Conservation (phyloP, 2,797 vertebrate genomes). For the Coregonus suidteri region DNA sequence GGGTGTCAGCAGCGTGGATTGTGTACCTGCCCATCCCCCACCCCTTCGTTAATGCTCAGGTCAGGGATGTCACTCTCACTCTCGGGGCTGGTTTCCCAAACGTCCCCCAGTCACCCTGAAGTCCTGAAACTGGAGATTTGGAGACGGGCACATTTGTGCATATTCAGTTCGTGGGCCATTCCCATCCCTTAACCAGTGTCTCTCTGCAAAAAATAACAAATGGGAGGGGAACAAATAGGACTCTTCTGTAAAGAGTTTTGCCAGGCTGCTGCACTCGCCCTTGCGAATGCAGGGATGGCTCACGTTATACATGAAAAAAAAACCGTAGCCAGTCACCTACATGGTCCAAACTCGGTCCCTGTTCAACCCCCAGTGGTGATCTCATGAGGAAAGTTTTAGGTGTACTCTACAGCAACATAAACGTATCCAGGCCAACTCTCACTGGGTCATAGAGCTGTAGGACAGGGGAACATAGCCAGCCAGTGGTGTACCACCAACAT, state of each 20-base stretch:
- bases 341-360: no score
- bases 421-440: slow-evolving; percentile 7
- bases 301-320: no score
- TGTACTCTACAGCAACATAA: no score
- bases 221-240: slow-evolving; percentile 20
- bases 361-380: no score
- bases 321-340: not conserved
- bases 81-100: not conserved
- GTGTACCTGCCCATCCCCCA: not conserved
- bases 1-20: slow-evolving; percentile 3
- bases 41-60: not conserved
- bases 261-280: not conserved
- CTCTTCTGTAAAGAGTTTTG: not conserved
- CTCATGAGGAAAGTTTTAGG: no score
- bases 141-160: not conserved
- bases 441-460: not conserved
- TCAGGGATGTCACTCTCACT: not conserved
- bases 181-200: slow-evolving; percentile 17
- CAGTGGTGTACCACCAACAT: no score
- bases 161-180: not conserved
- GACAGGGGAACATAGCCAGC: not conserved
- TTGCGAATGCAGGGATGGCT: not conserved
- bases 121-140: not conserved
- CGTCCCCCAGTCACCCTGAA: not conserved
- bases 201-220: slow-evolving; percentile 9